Percentiles rank a stretch among this genome's conserved stretches.
phyloP scores from a whole-genome alignment of 2,888 invertebrate genomes.

The Troides aeacus region DNA sequence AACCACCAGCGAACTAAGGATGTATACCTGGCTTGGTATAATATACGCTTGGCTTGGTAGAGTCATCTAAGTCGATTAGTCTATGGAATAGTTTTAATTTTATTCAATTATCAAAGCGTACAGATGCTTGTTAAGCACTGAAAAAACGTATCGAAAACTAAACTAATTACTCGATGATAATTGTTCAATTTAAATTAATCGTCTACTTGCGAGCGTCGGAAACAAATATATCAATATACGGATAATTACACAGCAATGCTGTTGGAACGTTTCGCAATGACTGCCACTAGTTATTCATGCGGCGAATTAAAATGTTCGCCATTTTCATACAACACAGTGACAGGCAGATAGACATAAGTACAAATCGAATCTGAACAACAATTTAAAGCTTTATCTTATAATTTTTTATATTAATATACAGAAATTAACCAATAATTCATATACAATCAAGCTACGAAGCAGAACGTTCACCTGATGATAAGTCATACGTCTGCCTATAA shows the following conservation, averaged over 20 bases:
- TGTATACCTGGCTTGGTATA: too few species aligned
- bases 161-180: constrained; percentile 18
- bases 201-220: constrained; percentile 19
- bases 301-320: constrained; percentile 10
- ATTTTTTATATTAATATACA: neutral
- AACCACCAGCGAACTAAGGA: too few species aligned
- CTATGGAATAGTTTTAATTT: too few species aligned
- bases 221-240: constrained; percentile 28
- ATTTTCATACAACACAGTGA: constrained; percentile 11
- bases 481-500: too few species aligned
- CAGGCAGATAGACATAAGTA: constrained; percentile 7
- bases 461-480: too few species aligned
- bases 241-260: constrained; percentile 29
- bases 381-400: neutral
- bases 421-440: too few species aligned
- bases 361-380: neutral
- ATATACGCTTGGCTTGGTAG: too few species aligned
- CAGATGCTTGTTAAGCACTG: neutral
- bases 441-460: too few species aligned
- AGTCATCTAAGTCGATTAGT: too few species aligned
- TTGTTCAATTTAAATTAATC: constrained; percentile 23
- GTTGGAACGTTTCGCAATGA: constrained; percentile 23
- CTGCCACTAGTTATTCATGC: constrained; percentile 8
- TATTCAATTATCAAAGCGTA: neutral
- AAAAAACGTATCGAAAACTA: neutral